Conservation (phyloP, 1,140 invertebrate genomes). For the Atta texana region DNA sequence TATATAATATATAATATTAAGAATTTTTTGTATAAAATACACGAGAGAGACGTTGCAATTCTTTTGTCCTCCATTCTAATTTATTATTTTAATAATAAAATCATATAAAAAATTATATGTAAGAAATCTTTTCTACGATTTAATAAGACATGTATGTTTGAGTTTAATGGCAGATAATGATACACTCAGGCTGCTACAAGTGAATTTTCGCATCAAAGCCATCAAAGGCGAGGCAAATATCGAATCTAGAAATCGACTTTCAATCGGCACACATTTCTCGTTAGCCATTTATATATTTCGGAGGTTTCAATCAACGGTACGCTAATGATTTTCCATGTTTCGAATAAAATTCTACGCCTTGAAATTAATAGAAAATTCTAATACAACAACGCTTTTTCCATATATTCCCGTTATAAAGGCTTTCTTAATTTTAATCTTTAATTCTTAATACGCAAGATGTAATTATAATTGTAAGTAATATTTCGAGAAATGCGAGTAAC, state of each 20-base stretch:
- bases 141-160: background rate
- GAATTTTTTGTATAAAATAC: background rate
- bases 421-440: constrained; percentile 12
- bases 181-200: background rate
- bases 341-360: background rate
- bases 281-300: constrained; percentile 8
- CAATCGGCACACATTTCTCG: constrained; percentile 68
- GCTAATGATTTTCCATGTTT: constrained; percentile 21
- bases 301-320: constrained; percentile 13
- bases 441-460: background rate
- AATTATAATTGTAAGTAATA: background rate
- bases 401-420: constrained; percentile 27
- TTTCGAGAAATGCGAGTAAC: background rate
- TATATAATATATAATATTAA: background rate
- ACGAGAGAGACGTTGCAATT: background rate
- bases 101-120: background rate
- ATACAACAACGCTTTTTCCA: background rate
- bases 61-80: background rate
- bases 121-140: background rate
- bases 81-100: background rate
- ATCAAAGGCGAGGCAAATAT: constrained; percentile 40
- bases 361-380: constrained; percentile 17
- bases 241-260: constrained; percentile 73
- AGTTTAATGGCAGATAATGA: constrained; percentile 13
- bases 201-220: constrained; percentile 44